Percentiles rank a stretch among this genome's conserved stretches.
Evolutionary conservation across 2,888 invertebrate species (phyloP).

Genomic region (Ceraclea dissimilis): DNA sequence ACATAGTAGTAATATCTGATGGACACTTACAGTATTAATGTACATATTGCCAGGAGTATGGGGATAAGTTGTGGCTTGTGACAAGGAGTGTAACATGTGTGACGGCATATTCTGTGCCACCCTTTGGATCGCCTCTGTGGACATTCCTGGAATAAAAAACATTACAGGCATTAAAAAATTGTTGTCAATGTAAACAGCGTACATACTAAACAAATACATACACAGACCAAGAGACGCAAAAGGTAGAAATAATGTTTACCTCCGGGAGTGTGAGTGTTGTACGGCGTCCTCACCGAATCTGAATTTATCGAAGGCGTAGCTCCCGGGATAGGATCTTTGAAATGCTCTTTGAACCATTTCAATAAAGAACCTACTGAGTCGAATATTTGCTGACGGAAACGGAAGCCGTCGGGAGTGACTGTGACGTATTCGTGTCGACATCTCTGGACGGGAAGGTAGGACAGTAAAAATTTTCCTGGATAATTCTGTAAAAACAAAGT

Average conservation of each 20-base stretch:
- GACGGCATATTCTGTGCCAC: slow-evolving; percentile 63
- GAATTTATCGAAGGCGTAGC: slow-evolving; percentile 66
- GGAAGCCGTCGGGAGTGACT: slow-evolving; percentile 86
- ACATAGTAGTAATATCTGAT: too few species aligned
- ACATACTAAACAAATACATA: too few species aligned
- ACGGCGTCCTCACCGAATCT: slow-evolving; percentile 50
- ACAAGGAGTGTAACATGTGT: slow-evolving; percentile 62
- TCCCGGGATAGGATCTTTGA: slow-evolving; percentile 78
- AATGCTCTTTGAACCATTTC: slow-evolving; percentile 98
- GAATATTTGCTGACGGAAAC: slow-evolving; percentile 84
- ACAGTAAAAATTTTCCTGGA: slow-evolving; percentile 89
- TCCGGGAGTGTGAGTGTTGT: slow-evolving; percentile 29
- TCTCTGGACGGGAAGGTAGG: slow-evolving; percentile 82
- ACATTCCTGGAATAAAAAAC: slow-evolving; percentile 40
- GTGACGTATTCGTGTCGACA: slow-evolving; percentile 89
- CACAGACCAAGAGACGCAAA: too few species aligned
- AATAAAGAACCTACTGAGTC: slow-evolving; percentile 69
- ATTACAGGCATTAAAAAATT: too few species aligned
- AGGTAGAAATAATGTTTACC: slow-evolving; percentile 27
- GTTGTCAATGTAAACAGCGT: too few species aligned
- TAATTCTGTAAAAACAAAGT: slow-evolving; percentile 44
- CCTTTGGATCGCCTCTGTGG: slow-evolving; percentile 60
- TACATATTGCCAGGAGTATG: slow-evolving; percentile 73
- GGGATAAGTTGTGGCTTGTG: slow-evolving; percentile 65
- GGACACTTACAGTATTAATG: slow-evolving; percentile 56